These are phyloP conservation scores for Nephrocerus scutellatus DNA, from an alignment of 2,888 invertebrate genomes.

Conservation along the genomic window DNA sequence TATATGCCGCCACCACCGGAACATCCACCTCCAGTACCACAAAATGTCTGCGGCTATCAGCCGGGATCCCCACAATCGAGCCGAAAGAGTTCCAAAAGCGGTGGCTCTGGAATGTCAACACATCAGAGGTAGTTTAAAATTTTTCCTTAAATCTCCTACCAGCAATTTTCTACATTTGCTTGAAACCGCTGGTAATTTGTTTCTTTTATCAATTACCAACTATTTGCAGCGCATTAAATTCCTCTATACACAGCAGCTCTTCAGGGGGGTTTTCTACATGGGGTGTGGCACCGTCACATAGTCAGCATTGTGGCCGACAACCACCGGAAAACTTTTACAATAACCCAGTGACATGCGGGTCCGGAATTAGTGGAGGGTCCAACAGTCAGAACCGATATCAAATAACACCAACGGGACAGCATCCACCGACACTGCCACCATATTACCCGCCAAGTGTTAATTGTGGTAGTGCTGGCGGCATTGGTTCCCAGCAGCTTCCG, in stretches of 20 bases:
- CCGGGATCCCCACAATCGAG: constrained; percentile 46
- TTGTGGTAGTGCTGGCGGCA: constrained; percentile 21
- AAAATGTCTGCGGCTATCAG: constrained; percentile 34
- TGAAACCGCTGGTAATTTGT: neutral
- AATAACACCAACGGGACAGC: constrained; percentile 46
- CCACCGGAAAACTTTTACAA: constrained; percentile 45
- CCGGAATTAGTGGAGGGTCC: constrained; percentile 27
- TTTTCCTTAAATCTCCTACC: neutral
- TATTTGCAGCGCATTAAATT: constrained; percentile 39
- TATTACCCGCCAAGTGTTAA: constrained; percentile 40
- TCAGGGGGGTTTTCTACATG: constrained; percentile 48
- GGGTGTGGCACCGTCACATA: constrained; percentile 41
- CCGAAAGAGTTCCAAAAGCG: constrained; percentile 45
- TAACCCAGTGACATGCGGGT: constrained; percentile 41
- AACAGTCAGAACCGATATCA: constrained; percentile 48
- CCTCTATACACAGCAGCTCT: constrained; percentile 45
- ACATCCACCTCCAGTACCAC: constrained; percentile 53
- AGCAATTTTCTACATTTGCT: constrained; percentile 6
- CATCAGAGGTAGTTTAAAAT: constrained; percentile 41
- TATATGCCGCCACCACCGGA: constrained; percentile 56
- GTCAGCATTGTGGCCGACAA: constrained; percentile 31
- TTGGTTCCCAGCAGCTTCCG: constrained; percentile 29
- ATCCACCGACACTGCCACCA: constrained; percentile 45
- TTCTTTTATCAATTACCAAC: neutral
- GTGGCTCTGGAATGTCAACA: constrained; percentile 46